phyloP scores from a whole-genome alignment of 1,140 invertebrate genomes.

The Drosophila chauvacae region DNA sequence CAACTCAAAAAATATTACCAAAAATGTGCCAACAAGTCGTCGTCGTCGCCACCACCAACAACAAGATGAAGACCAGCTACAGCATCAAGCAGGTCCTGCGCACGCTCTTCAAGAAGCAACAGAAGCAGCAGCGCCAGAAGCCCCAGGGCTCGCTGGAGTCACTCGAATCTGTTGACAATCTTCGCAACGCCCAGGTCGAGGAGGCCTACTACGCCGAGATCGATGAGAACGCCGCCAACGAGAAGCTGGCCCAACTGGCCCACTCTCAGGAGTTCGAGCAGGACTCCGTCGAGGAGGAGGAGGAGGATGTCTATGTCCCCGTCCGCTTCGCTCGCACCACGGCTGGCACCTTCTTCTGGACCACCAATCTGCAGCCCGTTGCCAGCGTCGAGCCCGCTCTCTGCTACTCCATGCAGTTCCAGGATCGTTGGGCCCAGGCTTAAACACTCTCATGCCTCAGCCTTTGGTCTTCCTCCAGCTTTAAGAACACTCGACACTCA shows the following conservation, averaged over 20 bases:
- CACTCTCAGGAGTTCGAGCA: slow-evolving; percentile 85
- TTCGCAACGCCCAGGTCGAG: slow-evolving; percentile 78
- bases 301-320: slow-evolving; percentile 84
- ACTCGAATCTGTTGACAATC: slow-evolving; percentile 77
- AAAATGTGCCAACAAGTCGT: slow-evolving; percentile 82
- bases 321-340: slow-evolving; percentile 86
- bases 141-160: slow-evolving; percentile 71
- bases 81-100: slow-evolving; percentile 86
- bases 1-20: slow-evolving; percentile 40
- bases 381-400: slow-evolving; percentile 77
- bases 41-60: slow-evolving; percentile 55
- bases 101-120: slow-evolving; percentile 82
- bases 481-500: slow-evolving; percentile 59
- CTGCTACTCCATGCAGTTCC: slow-evolving; percentile 85
- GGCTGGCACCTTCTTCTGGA: slow-evolving; percentile 87
- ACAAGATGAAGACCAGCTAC: slow-evolving; percentile 84
- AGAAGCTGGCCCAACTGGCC: slow-evolving; percentile 86
- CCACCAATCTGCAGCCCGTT: slow-evolving; percentile 84
- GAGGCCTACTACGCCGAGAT: slow-evolving; percentile 85
- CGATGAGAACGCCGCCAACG: slow-evolving; percentile 88
- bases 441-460: slow-evolving; percentile 58
- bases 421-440: slow-evolving; percentile 86
- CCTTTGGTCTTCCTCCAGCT: slow-evolving; percentile 53
- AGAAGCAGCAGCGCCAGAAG: slow-evolving; percentile 60
- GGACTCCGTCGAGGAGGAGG: slow-evolving; percentile 44